Percentiles rank a stretch among this genome's conserved stretches.
Conservation (phyloP, 2,888 invertebrate species). For the Laspeyria flexula region DNA sequence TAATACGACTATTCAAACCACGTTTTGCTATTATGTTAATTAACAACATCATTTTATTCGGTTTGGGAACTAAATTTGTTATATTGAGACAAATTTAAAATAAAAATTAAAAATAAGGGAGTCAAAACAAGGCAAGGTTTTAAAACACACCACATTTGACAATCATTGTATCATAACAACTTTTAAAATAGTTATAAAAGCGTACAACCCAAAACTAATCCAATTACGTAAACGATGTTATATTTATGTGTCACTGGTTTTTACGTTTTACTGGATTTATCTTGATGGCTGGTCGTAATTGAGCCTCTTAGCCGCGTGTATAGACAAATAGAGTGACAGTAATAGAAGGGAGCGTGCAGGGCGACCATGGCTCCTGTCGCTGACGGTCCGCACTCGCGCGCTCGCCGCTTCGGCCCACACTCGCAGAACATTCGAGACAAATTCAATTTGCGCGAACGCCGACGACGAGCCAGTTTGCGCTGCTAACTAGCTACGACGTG, state of each 20-base stretch:
- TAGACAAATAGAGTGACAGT: constrained; percentile 46
- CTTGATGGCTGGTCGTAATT: constrained; percentile 39
- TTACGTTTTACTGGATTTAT: constrained; percentile 23
- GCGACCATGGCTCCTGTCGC: constrained; percentile 27
- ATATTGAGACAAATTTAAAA: neutral
- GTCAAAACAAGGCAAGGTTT: too few species aligned
- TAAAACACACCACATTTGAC: too few species aligned
- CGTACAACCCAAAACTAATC: too few species aligned
- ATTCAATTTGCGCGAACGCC: constrained; percentile 82
- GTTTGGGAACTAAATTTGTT: neutral
- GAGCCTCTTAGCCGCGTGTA: constrained; percentile 35
- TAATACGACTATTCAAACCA: neutral
- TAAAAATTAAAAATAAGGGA: neutral
- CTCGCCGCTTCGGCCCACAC: constrained; percentile 47
- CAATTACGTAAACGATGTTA: too few species aligned
- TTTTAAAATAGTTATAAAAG: too few species aligned
- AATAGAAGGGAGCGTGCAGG: constrained; percentile 49
- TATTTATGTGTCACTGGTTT: constrained; percentile 10
- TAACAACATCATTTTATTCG: neutral
- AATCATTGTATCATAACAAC: too few species aligned
- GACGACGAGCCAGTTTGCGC: constrained; percentile 80
- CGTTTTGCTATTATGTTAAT: neutral
- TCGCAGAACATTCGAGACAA: constrained; percentile 72
- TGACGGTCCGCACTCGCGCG: constrained; percentile 26
- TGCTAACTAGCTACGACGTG: constrained; percentile 82